Percentiles rank a stretch among this genome's conserved stretches.
Conservation (phyloP, 2,113 vertebrate species). For the Ancistrus triradiatus region DNA sequence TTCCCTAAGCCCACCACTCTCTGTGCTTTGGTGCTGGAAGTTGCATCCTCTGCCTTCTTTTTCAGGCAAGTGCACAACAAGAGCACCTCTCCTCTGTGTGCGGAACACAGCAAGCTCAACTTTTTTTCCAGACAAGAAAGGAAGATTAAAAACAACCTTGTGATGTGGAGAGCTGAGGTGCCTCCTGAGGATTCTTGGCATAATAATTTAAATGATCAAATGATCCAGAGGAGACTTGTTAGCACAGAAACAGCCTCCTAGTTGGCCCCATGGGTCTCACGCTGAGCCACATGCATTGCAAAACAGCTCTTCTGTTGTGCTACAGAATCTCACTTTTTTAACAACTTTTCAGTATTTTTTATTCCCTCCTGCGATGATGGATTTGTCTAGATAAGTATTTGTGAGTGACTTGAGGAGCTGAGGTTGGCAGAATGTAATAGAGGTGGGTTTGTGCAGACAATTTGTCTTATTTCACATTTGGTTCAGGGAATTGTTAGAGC, state of each 20-base stretch:
- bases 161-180: constrained; percentile 75
- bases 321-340: constrained; percentile 67
- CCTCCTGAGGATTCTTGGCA: constrained; percentile 79
- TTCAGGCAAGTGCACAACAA: constrained; percentile 75
- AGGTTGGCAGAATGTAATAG: constrained; percentile 6
- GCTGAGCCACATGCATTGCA: constrained; percentile 75
- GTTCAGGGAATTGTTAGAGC: constrained; percentile 1
- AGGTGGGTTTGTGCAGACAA: background rate
- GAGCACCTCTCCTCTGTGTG: constrained; percentile 66
- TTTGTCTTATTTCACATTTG: constrained; percentile 1
- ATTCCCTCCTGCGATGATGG: constrained; percentile 52
- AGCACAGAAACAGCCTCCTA: constrained; percentile 79
- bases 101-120: constrained; percentile 59
- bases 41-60: constrained; percentile 69
- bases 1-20: constrained; percentile 67
- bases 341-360: constrained; percentile 46
- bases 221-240: constrained; percentile 84
- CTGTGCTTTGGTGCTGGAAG: constrained; percentile 69
- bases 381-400: constrained; percentile 64
- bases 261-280: constrained; percentile 76
- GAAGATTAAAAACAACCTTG: constrained; percentile 80
- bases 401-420: constrained; percentile 43
- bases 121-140: constrained; percentile 63
- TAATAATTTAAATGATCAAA: constrained; percentile 87
- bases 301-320: constrained; percentile 80